Conservation (phyloP, 2,113 vertebrate genomes). For the Corynorhinus townsendii region DNA sequence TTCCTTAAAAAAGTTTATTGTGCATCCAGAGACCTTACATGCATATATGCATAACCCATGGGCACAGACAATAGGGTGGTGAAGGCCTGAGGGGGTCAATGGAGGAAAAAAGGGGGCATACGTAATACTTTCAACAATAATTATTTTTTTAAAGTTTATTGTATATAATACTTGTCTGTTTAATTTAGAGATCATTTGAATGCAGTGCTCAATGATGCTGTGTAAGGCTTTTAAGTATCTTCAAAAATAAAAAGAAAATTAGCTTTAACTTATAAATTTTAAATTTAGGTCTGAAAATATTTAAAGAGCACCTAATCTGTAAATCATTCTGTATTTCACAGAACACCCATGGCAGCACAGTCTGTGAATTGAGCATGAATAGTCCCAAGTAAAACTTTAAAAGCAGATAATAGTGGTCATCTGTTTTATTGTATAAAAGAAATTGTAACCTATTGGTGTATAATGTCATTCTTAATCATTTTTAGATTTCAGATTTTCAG, state of each 20-base stretch:
- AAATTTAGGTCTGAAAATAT: not conserved
- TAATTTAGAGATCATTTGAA: not conserved
- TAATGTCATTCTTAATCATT: slow-evolving; percentile 44
- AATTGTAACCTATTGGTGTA: not conserved
- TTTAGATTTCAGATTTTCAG: slow-evolving; percentile 75
- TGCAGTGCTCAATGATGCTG: not conserved
- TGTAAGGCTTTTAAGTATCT: slow-evolving; percentile 11
- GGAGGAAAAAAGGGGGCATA: too few species aligned
- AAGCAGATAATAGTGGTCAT: not conserved
- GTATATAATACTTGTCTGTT: not conserved
- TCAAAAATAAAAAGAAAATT: not conserved
- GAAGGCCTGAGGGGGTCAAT: too few species aligned
- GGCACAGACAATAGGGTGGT: too few species aligned
- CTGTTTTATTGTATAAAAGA: not conserved
- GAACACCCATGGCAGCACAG: not conserved
- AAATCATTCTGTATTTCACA: not conserved
- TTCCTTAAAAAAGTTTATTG: not conserved
- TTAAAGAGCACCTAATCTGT: not conserved
- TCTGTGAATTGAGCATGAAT: not conserved
- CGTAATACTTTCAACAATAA: too few species aligned
- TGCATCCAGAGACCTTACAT: too few species aligned
- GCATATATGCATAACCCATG: too few species aligned
- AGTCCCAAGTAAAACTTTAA: not conserved
- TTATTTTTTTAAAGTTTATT: too few species aligned
- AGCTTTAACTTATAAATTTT: not conserved